These are phyloP conservation scores for Coleophora deauratella DNA, from an alignment of 2,888 invertebrate genomes.

Conservation along the genomic window DNA sequence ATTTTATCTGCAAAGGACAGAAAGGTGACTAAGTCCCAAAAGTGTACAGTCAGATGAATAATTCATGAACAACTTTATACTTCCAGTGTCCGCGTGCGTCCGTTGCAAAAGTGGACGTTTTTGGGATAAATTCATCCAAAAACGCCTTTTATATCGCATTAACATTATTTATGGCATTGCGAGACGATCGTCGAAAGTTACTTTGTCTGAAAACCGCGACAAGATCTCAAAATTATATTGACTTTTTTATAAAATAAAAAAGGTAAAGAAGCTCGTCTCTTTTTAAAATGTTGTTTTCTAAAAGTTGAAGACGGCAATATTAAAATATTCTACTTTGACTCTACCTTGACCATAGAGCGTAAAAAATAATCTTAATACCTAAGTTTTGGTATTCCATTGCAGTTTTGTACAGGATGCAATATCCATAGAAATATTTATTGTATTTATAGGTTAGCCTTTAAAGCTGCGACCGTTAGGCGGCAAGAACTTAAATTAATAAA, in stretches of 20 bases:
- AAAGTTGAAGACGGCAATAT: no score
- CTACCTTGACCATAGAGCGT: no score
- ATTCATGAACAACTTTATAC: slow-evolving; percentile 67
- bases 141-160: slow-evolving; percentile 60
- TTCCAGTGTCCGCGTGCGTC: slow-evolving; percentile 46
- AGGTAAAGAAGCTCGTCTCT: no score
- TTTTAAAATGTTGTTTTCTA: no score
- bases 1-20: slow-evolving; percentile 31
- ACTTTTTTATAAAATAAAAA: neutral
- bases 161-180: slow-evolving; percentile 55
- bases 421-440: neutral
- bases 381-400: no score
- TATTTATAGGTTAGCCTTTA: neutral
- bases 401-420: neutral
- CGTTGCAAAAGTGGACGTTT: slow-evolving; percentile 50
- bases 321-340: no score
- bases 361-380: no score
- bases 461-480: slow-evolving; percentile 13
- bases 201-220: neutral
- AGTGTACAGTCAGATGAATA: slow-evolving; percentile 41
- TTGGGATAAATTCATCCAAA: slow-evolving; percentile 63
- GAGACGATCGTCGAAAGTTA: slow-evolving; percentile 14
- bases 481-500: slow-evolving; percentile 21
- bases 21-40: slow-evolving; percentile 39
- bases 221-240: slow-evolving; percentile 8